phyloP scores from a whole-genome alignment of 2,888 invertebrate species.

The Malthinus flaveolus region DNA sequence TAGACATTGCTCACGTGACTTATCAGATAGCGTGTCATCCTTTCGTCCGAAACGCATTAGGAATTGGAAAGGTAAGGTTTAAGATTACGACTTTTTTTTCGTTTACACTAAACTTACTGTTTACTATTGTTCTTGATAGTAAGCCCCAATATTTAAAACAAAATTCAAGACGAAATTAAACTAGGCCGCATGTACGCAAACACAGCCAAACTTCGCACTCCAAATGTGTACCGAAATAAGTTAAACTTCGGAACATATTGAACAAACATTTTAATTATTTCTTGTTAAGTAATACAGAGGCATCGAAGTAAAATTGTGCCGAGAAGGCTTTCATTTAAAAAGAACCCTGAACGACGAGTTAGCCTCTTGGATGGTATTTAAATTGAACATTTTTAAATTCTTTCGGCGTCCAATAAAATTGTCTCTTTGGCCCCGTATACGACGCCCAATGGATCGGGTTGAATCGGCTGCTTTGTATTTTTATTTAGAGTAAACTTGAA shows the following conservation, averaged over 20 bases:
- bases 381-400: background rate
- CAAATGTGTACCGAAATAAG: conserved; percentile 11
- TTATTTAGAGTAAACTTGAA: background rate
- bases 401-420: background rate
- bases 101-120: conserved; percentile 9
- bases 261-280: background rate
- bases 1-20: conserved; percentile 28
- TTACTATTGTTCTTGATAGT: background rate
- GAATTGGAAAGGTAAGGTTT: conserved; percentile 29
- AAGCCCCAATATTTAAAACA: too few species aligned
- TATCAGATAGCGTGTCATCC: conserved; percentile 28
- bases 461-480: background rate
- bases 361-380: too few species aligned
- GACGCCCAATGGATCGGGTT: background rate
- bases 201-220: conserved; percentile 25
- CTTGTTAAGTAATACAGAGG: background rate
- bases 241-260: conserved; percentile 5
- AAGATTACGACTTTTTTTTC: conserved; percentile 14
- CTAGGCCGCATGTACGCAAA: conserved; percentile 13
- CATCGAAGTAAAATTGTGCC: background rate
- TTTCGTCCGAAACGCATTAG: conserved; percentile 27
- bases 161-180: conserved; percentile 16
- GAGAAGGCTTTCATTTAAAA: too few species aligned
- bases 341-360: too few species aligned
- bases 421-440: background rate